Conservation (phyloP, 2,797 vertebrate genomes). For the Rhynchonycteris naso region DNA sequence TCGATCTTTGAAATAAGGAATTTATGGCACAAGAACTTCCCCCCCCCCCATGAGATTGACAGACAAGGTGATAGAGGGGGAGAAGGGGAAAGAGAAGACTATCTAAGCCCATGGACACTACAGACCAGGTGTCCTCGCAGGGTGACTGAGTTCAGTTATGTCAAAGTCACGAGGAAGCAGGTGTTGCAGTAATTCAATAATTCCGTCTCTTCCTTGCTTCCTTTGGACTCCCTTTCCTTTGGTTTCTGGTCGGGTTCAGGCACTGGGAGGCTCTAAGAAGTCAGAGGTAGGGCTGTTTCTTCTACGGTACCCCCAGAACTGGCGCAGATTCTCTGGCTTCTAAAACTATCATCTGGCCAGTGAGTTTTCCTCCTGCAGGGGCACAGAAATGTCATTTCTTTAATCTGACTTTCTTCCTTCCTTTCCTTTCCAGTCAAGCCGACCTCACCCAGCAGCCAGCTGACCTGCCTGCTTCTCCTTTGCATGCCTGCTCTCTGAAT, state of each 20-base stretch:
- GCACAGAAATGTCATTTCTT: not conserved
- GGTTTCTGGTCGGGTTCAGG: too few relatives aligned
- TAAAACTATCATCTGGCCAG: rapidly evolving
- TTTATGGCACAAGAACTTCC: not conserved
- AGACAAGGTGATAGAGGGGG: not conserved
- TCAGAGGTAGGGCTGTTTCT: not conserved
- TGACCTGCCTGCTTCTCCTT: not conserved
- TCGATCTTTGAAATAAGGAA: not conserved
- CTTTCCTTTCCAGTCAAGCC: not conserved
- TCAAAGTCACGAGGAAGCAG: not conserved
- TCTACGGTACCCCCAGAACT: not conserved
- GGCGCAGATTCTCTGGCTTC: not conserved
- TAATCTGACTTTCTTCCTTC: not conserved
- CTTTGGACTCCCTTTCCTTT: too few relatives aligned
- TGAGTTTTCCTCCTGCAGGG: not conserved
- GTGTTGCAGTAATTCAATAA: not conserved
- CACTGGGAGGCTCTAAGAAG: not conserved
- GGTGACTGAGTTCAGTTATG: not conserved
- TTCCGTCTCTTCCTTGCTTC: not conserved
- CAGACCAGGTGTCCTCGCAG: not conserved
- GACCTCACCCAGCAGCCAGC: not conserved
- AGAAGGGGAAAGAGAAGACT: not conserved
- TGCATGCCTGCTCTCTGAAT: not conserved
- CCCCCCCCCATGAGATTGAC: too few relatives aligned
- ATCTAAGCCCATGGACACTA: rapidly evolving